Conservation (phyloP, 1,140 invertebrate genomes). For the Oncopodura yosiiana region DNA sequence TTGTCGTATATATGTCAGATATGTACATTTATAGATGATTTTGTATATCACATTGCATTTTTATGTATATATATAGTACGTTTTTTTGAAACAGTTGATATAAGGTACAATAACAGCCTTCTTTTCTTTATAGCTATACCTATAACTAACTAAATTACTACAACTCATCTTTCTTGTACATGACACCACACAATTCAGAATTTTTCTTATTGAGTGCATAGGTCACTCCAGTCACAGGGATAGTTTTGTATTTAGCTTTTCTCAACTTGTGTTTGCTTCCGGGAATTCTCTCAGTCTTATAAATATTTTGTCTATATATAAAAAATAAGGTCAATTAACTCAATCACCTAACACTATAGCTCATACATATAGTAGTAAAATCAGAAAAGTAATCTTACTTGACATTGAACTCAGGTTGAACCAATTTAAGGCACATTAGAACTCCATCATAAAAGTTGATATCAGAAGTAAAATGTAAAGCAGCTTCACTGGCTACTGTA, state of each 20-base stretch:
- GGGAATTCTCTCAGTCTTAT: conserved; percentile 58
- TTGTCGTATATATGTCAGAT: too few species aligned
- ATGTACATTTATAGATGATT: too few species aligned
- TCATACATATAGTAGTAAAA: background rate
- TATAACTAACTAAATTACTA: too few species aligned
- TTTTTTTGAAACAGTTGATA: too few species aligned
- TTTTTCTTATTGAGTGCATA: conserved; percentile 69
- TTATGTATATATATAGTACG: too few species aligned
- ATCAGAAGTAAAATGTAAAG: conserved; percentile 62
- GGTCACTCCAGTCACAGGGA: conserved; percentile 53
- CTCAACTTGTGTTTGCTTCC: conserved; percentile 54
- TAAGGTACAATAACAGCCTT: too few species aligned
- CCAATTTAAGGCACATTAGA: conserved; percentile 69
- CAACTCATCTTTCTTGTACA: conserved; percentile 37
- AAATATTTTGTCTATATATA: conserved; percentile 50
- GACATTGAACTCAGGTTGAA: conserved; percentile 55
- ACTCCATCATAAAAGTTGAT: conserved; percentile 67
- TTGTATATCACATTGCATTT: too few species aligned
- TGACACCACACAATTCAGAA: conserved; percentile 59
- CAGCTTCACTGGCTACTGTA: conserved; percentile 57
- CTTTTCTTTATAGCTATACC: too few species aligned
- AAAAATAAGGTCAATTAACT: conserved; percentile 21
- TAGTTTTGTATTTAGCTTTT: conserved; percentile 47
- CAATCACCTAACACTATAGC: conserved; percentile 1
- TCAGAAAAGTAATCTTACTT: conserved; percentile 44